phyloP scores from a whole-genome alignment of 35 echinoderm and acorn worm genomes.

The Stichopus chloronotus region DNA sequence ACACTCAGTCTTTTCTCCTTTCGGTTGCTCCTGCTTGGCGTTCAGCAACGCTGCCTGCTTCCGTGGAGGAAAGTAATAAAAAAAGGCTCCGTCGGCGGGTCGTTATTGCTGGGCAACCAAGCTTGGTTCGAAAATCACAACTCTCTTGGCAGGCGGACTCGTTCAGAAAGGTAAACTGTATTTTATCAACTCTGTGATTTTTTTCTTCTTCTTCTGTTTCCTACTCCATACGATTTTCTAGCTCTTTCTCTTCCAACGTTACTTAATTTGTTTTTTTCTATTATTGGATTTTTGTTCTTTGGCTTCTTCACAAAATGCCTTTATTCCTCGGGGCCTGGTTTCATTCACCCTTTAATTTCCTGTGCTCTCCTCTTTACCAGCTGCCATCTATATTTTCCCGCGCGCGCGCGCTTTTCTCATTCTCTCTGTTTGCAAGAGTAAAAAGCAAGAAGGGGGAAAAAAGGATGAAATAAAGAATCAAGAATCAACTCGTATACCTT shows the following conservation, averaged over 20 bases:
- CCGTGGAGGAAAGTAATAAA: conserved; percentile 16
- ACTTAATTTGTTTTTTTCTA: conserved; percentile 57
- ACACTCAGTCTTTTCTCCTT: too few species aligned
- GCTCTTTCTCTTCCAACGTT: conserved; percentile 6
- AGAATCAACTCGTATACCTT: background rate
- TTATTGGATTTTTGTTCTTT: conserved; percentile 41
- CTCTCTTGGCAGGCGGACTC: conserved; percentile 25
- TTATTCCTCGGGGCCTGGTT: conserved; percentile 54
- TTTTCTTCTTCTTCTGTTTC: background rate
- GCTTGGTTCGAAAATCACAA: conserved; percentile 43
- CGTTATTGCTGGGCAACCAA: conserved; percentile 45
- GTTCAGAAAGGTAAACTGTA: conserved; percentile 48
- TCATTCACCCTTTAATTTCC: conserved; percentile 50
- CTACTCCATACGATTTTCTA: too few species aligned
- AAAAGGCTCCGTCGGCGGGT: background rate
- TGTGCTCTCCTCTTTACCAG: conserved; percentile 22
- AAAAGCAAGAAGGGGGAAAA: background rate
- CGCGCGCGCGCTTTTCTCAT: background rate
- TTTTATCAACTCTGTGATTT: conserved; percentile 42
- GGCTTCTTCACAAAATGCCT: conserved; percentile 34
- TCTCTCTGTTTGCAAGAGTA: too few species aligned
- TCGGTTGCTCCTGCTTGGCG: too few species aligned
- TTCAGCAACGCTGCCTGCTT: background rate
- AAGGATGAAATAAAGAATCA: background rate
- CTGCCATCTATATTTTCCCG: conserved; percentile 12